Base-by-base conservation (phyloP, 2,113 vertebrate genomes). In the Pteronura brasiliensis region DNA sequence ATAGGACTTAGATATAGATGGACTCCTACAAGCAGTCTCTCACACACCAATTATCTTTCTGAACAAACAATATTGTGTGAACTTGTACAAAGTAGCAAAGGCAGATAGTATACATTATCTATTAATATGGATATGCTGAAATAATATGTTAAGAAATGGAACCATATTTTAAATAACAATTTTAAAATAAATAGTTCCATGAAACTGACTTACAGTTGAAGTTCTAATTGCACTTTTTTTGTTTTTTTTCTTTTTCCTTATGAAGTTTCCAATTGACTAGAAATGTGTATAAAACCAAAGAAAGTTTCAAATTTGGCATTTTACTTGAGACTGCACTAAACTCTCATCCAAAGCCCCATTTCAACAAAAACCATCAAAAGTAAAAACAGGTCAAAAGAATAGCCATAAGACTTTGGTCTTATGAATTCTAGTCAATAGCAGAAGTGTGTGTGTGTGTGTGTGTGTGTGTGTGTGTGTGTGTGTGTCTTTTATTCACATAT, bases 141-240 rank as follows among this genome's bases (percentile, higher is more conserved):
- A 82, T 72, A 86, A 92, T 59, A 90, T 4, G 20, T 25, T 79
- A 88, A 92, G 52, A 89, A 93, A 61, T 65, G 2, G 20, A 95
- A 25, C 13, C n/a, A 49, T 52, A 81, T 74, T 95, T 90, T 52
- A 89, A 96, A 87, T 10, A 61, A 74, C 34, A 79, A 65, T 47
- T 90, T 95, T 92, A 86, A 98, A 81, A 67, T 92, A 86, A 65
- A 88, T 34, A 82, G 2, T 61, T 69, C 10, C 18, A 61, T 92
- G 57, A 96, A 95, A 74, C 4, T 14, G 44, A 44, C 23, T 86
- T 93, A 86, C 1, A 65, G 2, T 25, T 63, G 59, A 95, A 84
- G 6, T 0, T 91, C 36, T 87, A 94, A 77, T 3, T 59, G 34
- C 8, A 79, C 11, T 67, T 91, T 74, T 74, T 1, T 83, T 31